Conservation (phyloP, 2,797 vertebrate species). For the Tangara arthus region DNA sequence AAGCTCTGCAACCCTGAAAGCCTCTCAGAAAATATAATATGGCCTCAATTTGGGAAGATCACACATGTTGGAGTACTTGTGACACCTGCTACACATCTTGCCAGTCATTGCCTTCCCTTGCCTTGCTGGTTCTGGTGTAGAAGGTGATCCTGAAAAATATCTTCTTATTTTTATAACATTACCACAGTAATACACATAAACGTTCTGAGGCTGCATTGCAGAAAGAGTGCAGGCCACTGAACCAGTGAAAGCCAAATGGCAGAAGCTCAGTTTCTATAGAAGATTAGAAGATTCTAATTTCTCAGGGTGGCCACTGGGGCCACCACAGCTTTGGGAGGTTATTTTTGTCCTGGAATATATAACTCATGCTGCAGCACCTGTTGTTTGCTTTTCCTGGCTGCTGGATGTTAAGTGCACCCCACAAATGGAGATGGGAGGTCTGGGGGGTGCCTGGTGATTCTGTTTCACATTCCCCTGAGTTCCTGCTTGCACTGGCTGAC, state of each 20-base stretch:
- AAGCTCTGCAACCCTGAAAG: not conserved
- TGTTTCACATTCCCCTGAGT: not conserved
- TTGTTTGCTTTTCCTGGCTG: not conserved
- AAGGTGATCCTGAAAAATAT: not conserved
- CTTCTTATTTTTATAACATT: not conserved
- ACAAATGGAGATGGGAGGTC: accelerated
- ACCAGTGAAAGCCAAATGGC: not conserved
- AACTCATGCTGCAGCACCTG: not conserved
- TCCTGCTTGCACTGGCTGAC: not conserved
- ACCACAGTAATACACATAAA: not conserved
- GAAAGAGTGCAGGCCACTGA: not conserved
- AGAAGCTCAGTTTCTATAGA: not conserved
- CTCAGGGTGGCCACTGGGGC: not conserved
- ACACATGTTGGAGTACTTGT: not conserved
- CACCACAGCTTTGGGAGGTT: not conserved
- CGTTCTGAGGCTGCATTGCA: not conserved
- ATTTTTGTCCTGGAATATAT: not conserved
- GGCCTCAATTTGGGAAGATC: not conserved
- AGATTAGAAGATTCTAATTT: not conserved
- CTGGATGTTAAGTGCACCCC: not conserved
- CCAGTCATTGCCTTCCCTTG: not conserved
- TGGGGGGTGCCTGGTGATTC: not conserved
- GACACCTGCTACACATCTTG: not conserved
- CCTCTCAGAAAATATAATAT: not conserved
- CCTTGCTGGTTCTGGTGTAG: not conserved